Base-by-base conservation (phyloP, 2,888 invertebrate genomes). In the Chloroclysta siterata region DNA sequence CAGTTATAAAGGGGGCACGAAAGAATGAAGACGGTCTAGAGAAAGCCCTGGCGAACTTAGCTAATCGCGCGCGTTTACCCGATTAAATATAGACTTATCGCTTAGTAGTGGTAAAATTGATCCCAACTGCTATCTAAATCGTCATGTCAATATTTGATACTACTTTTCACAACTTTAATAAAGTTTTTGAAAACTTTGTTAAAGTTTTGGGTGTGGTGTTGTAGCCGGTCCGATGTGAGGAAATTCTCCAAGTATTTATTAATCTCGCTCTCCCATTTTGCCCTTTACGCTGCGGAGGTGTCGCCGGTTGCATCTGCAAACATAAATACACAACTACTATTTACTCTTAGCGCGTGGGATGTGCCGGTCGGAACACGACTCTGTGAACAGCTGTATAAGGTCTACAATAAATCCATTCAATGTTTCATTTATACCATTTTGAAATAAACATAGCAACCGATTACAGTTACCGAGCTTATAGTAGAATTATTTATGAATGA, bases 311-410 rank as follows among this genome's bases (percentile, higher is more conserved):
- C 48, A 56, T 15, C 48, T 50, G 57, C n/a, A 58, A 57, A 58
- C 50, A 56, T 48, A 55, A 55, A 56, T 56, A 57, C 13, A 42
- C 42, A 39, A 57, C 50, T 51, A 17, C 28, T 58, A 58, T 42
- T 58, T 58, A 56, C 14, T 14, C 39, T 48, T 14, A 48, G 41
- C 48, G 41, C 51, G 51, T 44, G 50, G 7, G 51, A 28, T 7
- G 29, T 15, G 57, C 42, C 57, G 51, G 42, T 58, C 57, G 39
- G 51, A 58, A 51, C 42, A 44, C 29, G 17, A 33, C 57, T 51
- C n/a, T 58, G 41, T 57, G 28, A 15, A 15, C 2, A 42, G 36
- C 8, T 48, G 41, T 15, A 11, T 50, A 57, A 57, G 50, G 57
- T 48, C 22, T 36, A 55, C 17, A 46, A 3, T 56, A 13, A 29